Conservation (phyloP, 2,888 invertebrate species). For the Penaeus monodon region DNA sequence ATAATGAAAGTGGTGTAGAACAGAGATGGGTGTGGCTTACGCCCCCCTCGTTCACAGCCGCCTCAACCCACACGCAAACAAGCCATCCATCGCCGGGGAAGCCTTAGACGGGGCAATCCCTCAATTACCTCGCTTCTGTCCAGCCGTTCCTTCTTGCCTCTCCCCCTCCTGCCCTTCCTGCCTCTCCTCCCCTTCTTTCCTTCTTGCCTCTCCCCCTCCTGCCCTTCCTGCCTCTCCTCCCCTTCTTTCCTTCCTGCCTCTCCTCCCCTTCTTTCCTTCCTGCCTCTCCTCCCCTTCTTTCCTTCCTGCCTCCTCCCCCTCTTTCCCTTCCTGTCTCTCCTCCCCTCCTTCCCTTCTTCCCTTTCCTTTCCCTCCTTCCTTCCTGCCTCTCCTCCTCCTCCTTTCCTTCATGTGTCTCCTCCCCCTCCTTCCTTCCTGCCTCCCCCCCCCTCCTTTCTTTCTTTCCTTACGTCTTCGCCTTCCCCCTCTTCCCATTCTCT, state of each 20-base stretch:
- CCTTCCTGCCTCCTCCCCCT: no score
- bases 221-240: background rate
- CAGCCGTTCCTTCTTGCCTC: background rate
- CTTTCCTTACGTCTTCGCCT: background rate
- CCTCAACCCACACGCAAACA: conserved; percentile 22
- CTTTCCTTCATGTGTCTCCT: background rate
- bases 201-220: background rate
- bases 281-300: no score
- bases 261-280: no score
- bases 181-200: no score
- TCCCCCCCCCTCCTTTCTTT: background rate
- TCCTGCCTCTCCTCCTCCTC: background rate
- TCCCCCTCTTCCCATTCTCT: background rate
- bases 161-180: no score
- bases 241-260: no score
- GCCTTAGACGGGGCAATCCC: conserved; percentile 25
- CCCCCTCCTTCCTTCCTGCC: background rate
- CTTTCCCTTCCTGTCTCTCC: no score
- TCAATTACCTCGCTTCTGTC: conserved; percentile 38
- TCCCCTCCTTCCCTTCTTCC: background rate
- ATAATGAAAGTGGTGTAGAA: conserved; percentile 33
- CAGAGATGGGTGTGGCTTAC: conserved; percentile 30
- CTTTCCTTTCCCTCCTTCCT: background rate
- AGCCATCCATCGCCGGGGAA: conserved; percentile 23
- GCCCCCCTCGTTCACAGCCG: conserved; percentile 22